A percentile compares a stretch with the other conserved stretches of the same genome.
These are phyloP conservation scores for Nephila pilipes DNA, from an alignment of 1,140 invertebrate species.

Conservation along the genomic window DNA sequence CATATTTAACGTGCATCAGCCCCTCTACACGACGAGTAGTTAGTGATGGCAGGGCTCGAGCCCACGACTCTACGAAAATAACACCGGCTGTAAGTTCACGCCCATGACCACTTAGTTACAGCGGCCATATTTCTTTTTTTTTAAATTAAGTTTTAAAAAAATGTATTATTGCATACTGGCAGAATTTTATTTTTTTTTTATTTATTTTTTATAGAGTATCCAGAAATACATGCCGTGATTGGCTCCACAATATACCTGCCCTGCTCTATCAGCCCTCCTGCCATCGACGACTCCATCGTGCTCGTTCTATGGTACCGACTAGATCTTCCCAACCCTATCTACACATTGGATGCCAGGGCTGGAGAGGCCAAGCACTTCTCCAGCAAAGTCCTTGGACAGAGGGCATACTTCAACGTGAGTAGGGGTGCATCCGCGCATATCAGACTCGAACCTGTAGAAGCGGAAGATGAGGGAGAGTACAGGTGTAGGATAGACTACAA, in stretches of 20 bases:
- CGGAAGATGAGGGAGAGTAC: slow-evolving; percentile 92
- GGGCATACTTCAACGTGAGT: slow-evolving; percentile 75
- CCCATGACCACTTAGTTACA: too few species aligned
- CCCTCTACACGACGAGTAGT: too few species aligned
- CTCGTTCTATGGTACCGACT: slow-evolving; percentile 95
- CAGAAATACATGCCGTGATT: slow-evolving; percentile 55
- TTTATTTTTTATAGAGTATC: slow-evolving; percentile 33
- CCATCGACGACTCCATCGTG: slow-evolving; percentile 90
- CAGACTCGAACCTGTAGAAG: slow-evolving; percentile 88
- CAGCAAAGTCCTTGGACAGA: slow-evolving; percentile 59
- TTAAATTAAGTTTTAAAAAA: too few species aligned
- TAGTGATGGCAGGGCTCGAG: too few species aligned
- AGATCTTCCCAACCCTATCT: slow-evolving; percentile 90
- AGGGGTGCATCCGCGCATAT: slow-evolving; percentile 85
- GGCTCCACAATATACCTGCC: slow-evolving; percentile 83
- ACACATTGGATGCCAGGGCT: slow-evolving; percentile 80
- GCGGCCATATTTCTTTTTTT: too few species aligned
- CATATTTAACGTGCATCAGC: too few species aligned
- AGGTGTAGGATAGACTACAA: slow-evolving; percentile 93
- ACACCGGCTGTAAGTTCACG: too few species aligned
- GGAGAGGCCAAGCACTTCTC: slow-evolving; percentile 77
- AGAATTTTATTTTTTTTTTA: background rate
- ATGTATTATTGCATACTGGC: too few species aligned
- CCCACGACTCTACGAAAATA: too few species aligned
- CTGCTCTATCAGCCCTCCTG: slow-evolving; percentile 89